Conservation (phyloP, 53 echinoderm and acorn worm genomes). For the Arbacia lixula region DNA sequence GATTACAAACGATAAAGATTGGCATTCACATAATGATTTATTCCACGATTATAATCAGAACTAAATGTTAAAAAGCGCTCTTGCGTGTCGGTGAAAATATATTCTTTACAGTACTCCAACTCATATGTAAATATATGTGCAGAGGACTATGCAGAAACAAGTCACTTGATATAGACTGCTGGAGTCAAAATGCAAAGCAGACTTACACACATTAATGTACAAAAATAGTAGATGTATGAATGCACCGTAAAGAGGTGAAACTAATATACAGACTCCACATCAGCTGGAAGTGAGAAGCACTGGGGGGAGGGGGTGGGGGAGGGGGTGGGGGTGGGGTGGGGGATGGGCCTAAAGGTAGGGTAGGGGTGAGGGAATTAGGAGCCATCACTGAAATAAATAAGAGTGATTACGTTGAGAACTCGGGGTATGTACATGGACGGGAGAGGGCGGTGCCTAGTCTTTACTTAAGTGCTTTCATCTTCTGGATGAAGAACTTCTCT, state of each 20-base stretch:
- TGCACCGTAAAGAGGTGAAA: not conserved
- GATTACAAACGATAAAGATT: too few species aligned
- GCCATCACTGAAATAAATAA: constrained; percentile 12
- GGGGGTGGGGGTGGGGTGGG: too few species aligned
- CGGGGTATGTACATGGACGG: not conserved
- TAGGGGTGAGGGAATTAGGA: too few species aligned
- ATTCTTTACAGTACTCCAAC: constrained; percentile 2
- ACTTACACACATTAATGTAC: constrained; percentile 9
- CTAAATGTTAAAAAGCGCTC: too few species aligned
- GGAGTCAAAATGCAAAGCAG: too few species aligned
- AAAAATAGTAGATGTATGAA: not conserved
- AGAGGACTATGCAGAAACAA: too few species aligned
- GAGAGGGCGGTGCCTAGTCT: not conserved
- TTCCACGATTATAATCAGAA: too few species aligned
- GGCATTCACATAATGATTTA: too few species aligned
- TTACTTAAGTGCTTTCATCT: constrained; percentile 93
- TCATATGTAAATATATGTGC: too few species aligned
- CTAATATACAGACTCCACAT: constrained; percentile 56
- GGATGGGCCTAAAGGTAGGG: too few species aligned
- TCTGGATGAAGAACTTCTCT: constrained; percentile 98
- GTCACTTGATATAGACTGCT: too few species aligned
- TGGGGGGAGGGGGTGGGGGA: constrained; percentile 4
- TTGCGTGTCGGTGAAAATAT: too few species aligned
- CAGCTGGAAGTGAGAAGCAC: constrained; percentile 4
- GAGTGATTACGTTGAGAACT: constrained; percentile 11